Evolutionary conservation across 1,140 invertebrate species (phyloP).

Genomic region (Bombyx mandarina): DNA sequence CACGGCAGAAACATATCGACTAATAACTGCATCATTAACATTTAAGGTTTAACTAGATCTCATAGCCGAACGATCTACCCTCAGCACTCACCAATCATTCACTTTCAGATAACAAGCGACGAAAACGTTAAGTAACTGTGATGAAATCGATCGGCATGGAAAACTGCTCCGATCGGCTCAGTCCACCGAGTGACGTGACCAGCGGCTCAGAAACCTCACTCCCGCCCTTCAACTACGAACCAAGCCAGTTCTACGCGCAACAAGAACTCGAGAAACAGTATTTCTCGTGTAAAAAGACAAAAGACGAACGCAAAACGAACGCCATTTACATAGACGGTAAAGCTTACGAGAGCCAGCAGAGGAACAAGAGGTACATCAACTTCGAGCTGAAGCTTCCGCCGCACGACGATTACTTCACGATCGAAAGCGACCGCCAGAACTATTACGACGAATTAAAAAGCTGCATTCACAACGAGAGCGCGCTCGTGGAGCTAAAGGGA

Average conservation of each 20-base stretch:
- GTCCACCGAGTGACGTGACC: constrained; percentile 52
- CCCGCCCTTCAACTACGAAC: constrained; percentile 52
- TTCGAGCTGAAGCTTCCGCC: constrained; percentile 57
- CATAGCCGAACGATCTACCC: too few species aligned
- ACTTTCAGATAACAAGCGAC: neutral
- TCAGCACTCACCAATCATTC: too few species aligned
- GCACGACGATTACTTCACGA: constrained; percentile 47
- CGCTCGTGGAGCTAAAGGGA: constrained; percentile 43
- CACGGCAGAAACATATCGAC: too few species aligned
- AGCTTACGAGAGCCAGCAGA: constrained; percentile 42
- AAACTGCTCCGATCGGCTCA: constrained; percentile 49
- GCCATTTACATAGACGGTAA: constrained; percentile 21
- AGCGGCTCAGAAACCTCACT: constrained; percentile 59
- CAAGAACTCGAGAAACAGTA: constrained; percentile 47
- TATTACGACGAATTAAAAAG: constrained; percentile 44
- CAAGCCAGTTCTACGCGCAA: constrained; percentile 43
- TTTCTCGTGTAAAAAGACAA: constrained; percentile 46
- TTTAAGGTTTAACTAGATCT: too few species aligned
- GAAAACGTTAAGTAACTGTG: constrained; percentile 8
- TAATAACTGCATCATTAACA: too few species aligned
- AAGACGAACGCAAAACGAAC: constrained; percentile 31
- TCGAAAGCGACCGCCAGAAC: constrained; percentile 40
- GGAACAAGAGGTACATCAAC: constrained; percentile 57
- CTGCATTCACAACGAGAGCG: constrained; percentile 46
- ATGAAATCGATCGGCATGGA: constrained; percentile 66